Conservation (phyloP, 2,113 vertebrate species). For the Ciconia boyciana region DNA sequence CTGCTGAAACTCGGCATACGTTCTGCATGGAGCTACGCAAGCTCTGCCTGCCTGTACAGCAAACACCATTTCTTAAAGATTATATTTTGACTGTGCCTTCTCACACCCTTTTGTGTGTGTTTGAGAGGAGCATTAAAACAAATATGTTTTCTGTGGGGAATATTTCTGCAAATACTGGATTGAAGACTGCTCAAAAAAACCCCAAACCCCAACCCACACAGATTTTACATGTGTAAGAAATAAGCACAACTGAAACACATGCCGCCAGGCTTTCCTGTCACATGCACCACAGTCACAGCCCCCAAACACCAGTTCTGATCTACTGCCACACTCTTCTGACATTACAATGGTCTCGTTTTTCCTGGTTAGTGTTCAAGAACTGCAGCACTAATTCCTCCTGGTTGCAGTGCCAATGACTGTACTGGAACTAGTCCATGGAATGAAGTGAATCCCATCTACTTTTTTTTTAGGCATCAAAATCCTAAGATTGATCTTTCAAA, state of each 20-base stretch:
- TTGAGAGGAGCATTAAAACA: background rate
- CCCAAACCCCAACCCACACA: background rate
- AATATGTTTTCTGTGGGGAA: background rate
- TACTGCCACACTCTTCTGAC: background rate
- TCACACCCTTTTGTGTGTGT: background rate
- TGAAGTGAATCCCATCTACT: background rate
- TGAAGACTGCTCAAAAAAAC: background rate
- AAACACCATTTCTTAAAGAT: background rate
- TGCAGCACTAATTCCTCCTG: background rate
- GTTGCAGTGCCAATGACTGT: background rate
- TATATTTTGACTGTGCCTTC: background rate
- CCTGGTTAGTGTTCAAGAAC: background rate
- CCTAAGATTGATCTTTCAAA: slow-evolving; percentile 34
- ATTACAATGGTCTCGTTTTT: background rate
- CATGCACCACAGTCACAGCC: accelerated
- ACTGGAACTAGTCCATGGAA: background rate
- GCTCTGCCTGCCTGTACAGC: background rate
- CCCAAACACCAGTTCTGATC: background rate
- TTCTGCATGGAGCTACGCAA: accelerated
- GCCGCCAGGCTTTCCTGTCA: background rate
- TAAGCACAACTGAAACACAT: background rate
- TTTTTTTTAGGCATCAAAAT: background rate
- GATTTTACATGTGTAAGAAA: background rate
- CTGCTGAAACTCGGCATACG: background rate
- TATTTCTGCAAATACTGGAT: background rate